phyloP scores from a whole-genome alignment of 2,797 vertebrate genomes.

The Lacerta bilineata region DNA sequence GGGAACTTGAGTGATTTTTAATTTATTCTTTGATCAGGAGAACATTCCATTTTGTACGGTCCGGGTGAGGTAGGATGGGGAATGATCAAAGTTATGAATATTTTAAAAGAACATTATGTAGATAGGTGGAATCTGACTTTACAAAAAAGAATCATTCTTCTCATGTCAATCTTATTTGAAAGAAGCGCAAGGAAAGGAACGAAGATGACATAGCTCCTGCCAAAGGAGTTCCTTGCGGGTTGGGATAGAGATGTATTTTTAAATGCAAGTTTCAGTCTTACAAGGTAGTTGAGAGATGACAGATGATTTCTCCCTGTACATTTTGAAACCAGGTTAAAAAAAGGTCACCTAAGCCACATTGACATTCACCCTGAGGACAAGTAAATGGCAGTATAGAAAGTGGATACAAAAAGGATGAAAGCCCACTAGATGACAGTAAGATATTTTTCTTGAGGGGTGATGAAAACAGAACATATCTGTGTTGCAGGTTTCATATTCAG shows the following conservation, averaged over 20 bases:
- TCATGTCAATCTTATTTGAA: neutral
- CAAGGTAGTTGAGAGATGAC: neutral
- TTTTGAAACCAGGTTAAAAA: conserved; percentile 5
- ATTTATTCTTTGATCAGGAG: neutral
- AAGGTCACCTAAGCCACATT: neutral
- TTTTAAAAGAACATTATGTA: neutral
- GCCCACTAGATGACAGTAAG: neutral
- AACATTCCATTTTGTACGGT: neutral
- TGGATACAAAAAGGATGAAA: neutral
- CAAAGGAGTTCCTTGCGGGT: neutral
- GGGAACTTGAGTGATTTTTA: neutral
- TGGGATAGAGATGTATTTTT: neutral
- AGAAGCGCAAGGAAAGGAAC: neutral
- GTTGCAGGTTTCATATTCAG: neutral
- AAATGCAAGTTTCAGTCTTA: neutral
- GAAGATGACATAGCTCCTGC: neutral
- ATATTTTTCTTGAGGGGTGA: neutral
- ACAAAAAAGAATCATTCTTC: neutral
- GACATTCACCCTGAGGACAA: neutral
- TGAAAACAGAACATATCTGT: neutral
- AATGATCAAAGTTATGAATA: neutral
- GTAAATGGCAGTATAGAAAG: neutral
- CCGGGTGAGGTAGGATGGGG: neutral
- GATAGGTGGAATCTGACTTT: neutral
- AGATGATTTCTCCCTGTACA: neutral